Evolutionary conservation across 2,888 invertebrate genomes (phyloP).

Genomic region (Cheilosia grossa): DNA sequence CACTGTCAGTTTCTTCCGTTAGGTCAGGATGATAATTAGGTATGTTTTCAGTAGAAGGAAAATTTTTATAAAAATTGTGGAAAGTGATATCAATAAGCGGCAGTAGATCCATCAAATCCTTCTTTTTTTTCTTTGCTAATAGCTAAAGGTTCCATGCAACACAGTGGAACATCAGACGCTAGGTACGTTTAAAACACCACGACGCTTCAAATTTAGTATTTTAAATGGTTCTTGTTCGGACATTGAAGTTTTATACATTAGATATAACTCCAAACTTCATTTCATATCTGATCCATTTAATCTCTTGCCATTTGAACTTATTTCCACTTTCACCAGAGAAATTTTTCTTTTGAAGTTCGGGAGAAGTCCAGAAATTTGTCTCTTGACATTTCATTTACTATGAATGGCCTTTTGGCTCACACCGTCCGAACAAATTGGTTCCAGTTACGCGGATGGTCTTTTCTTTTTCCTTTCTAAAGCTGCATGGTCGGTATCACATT

Average conservation of each 20-base stretch:
- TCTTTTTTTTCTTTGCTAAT: slow-evolving; percentile 23
- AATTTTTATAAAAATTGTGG: too few relatives aligned
- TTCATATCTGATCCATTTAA: slow-evolving; percentile 30
- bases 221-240: slow-evolving; percentile 29
- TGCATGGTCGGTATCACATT: slow-evolving; percentile 35
- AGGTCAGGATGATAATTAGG: slow-evolving; percentile 29
- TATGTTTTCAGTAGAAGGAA: slow-evolving; percentile 5
- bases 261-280: slow-evolving; percentile 13
- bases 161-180: not conserved
- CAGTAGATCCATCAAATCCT: slow-evolving; percentile 11
- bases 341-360: slow-evolving; percentile 15
- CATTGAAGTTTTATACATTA: too few relatives aligned
- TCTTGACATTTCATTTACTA: slow-evolving; percentile 17
- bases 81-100: slow-evolving; percentile 31
- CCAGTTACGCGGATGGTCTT: slow-evolving; percentile 30
- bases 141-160: slow-evolving; percentile 17
- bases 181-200: slow-evolving; percentile 3
- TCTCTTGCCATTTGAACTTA: slow-evolving; percentile 23
- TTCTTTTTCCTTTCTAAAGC: slow-evolving; percentile 29
- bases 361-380: slow-evolving; percentile 23
- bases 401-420: slow-evolving; percentile 3
- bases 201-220: slow-evolving; percentile 28
- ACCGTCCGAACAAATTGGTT: slow-evolving; percentile 21
- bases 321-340: slow-evolving; percentile 29
- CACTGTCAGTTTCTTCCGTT: slow-evolving; percentile 8